Percentiles rank a stretch among this genome's conserved stretches.
These are phyloP conservation scores for Antheraea mylitta DNA, from an alignment of 1,140 invertebrate species.

Conservation along the genomic window DNA sequence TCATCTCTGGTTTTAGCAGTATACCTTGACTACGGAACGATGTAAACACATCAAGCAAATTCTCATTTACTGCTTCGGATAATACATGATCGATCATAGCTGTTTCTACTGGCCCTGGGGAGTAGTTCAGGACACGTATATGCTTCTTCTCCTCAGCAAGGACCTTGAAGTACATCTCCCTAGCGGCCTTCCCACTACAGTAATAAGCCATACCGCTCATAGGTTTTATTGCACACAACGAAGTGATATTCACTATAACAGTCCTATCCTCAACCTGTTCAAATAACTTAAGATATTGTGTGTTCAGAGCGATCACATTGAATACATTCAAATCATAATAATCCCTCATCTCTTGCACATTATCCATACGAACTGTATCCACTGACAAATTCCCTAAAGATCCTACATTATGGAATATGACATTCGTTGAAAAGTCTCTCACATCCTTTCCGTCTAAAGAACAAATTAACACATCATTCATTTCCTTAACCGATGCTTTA, in stretches of 20 bases:
- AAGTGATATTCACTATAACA: slow-evolving; percentile 93
- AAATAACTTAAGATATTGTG: slow-evolving; percentile 87
- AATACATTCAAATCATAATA: slow-evolving; percentile 92
- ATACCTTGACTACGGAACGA: slow-evolving; percentile 80
- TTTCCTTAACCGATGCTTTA: slow-evolving; percentile 66
- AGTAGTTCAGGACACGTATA: slow-evolving; percentile 92
- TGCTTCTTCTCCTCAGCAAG: slow-evolving; percentile 90
- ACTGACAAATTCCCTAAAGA: slow-evolving; percentile 88
- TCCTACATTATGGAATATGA: slow-evolving; percentile 95
- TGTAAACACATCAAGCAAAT: slow-evolving; percentile 81
- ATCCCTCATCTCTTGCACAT: slow-evolving; percentile 80
- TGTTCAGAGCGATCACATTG: slow-evolving; percentile 88
- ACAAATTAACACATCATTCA: slow-evolving; percentile 74
- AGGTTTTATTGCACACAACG: slow-evolving; percentile 88
- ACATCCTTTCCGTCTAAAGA: slow-evolving; percentile 55
- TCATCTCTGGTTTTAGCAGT: slow-evolving; percentile 87
- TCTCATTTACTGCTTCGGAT: slow-evolving; percentile 79
- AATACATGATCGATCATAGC: slow-evolving; percentile 90
- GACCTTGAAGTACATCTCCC: slow-evolving; percentile 94
- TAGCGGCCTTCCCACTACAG: slow-evolving; percentile 92
- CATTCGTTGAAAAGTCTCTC: slow-evolving; percentile 81
- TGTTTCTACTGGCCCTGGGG: slow-evolving; percentile 95
- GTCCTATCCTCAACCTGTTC: slow-evolving; percentile 66
- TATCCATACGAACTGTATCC: slow-evolving; percentile 79
- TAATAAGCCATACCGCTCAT: slow-evolving; percentile 89